A percentile compares a stretch with the other conserved stretches of the same genome.
Evolutionary conservation across 2,113 vertebrate genomes (phyloP).

Genomic region (Apus apus): DNA sequence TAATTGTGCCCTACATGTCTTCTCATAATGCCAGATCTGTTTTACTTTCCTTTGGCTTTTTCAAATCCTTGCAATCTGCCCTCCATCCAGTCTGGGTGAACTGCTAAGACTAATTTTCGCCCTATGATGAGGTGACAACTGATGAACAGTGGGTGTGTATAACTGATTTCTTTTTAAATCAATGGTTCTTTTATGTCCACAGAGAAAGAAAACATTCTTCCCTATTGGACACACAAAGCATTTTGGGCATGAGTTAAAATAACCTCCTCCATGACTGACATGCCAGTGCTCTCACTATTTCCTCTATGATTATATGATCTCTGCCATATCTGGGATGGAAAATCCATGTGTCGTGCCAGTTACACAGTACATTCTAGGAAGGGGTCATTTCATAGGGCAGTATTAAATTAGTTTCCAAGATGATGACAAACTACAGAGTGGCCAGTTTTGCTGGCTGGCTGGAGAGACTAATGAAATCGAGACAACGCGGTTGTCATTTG

Average conservation of each 20-base stretch:
- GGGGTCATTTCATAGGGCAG: conserved; percentile 42
- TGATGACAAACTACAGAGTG: conserved; percentile 37
- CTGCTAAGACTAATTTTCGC: conserved; percentile 41
- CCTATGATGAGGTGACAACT: conserved; percentile 11
- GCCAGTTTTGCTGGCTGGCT: conserved; percentile 18
- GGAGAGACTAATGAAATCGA: conserved; percentile 49
- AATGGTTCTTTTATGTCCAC: neutral
- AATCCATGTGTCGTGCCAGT: conserved; percentile 37
- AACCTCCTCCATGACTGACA: conserved; percentile 26
- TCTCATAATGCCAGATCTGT: neutral
- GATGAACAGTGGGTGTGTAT: conserved; percentile 11
- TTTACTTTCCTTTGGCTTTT: neutral
- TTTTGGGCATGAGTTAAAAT: neutral
- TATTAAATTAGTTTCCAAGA: conserved; percentile 59
- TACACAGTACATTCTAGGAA: conserved; percentile 37
- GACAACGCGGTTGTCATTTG: conserved; percentile 48
- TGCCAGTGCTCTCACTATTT: conserved; percentile 22
- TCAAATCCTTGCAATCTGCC: neutral
- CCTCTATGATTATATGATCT: conserved; percentile 46
- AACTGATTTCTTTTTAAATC: conserved; percentile 33
- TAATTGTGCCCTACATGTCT: neutral
- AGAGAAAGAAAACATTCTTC: neutral
- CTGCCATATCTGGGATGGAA: conserved; percentile 45
- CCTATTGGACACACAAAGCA: neutral
- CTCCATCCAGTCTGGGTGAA: neutral